Evolutionary conservation across 2,797 vertebrate species (phyloP), one percentile per base, ranked within the genome.

Genomic region (Ibycter americanus): DNA sequence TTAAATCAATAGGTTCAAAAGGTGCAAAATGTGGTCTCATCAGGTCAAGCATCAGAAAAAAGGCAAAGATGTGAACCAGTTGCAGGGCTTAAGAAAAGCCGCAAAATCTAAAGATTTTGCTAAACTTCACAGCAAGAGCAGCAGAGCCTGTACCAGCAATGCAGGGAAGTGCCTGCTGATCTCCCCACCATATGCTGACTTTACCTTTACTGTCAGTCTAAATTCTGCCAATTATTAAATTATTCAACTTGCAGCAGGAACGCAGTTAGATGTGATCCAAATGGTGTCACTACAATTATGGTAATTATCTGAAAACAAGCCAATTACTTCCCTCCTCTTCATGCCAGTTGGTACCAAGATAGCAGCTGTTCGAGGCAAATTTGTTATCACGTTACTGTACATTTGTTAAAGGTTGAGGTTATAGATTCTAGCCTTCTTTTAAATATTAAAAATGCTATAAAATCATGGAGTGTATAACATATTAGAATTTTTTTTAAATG

Each of bases 231-330:
- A 93, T 96, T 97, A 97, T 95, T 96, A 96, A 95, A 96, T 97
- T 97, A 96, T 92, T 80, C 93, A 94, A 95, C 84, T 85, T 97
- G 95, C 90, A 97, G 94, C 89, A 96, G 90, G 82, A 96, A 94
- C 6, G 1, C 92, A 86, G 95, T 91, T 93, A 94, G 92, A 96
- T 95, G 95, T 80, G 96, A 96, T 96, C 96, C 96, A 96, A 97
- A 96, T 89, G 95, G 97, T 97, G 96, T 97, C 97, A 96, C 95
- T 94, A 95, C 95, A 97, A 96, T 97, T 97, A 97, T 96, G 97
- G 93, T 96, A 96, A 96, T 97, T 97, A 96, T 89, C 96, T 97
- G 96, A 97, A 97, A 96, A 97, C 95, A 96, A 97, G 95, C 97
- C 97, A 96, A 96, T 97, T 97, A 96, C 93, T 89, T 94, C 82